phyloP scores from a whole-genome alignment of 2,797 vertebrate species.

The Pipistrellus kuhlii region DNA sequence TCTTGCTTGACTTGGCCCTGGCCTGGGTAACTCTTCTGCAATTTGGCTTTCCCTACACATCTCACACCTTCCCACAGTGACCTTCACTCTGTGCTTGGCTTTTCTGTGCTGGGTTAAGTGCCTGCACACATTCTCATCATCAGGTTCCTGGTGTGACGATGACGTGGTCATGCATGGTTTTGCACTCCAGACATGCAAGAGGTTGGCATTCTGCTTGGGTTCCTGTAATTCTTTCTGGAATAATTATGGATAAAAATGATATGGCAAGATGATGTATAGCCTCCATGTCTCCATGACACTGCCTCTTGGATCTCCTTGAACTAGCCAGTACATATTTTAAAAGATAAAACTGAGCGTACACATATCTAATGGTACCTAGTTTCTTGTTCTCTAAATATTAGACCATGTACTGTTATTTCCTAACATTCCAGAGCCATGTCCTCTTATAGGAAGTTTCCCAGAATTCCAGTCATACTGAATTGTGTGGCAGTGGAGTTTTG shows the following conservation, averaged over 20 bases:
- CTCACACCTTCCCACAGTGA: conserved; percentile 83
- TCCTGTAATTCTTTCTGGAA: neutral
- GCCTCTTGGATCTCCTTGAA: neutral
- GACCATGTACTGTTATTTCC: neutral
- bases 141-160: neutral
- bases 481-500: neutral
- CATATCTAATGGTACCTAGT: neutral
- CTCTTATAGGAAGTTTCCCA: neutral
- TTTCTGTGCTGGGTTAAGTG: conserved; percentile 73
- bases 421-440: neutral
- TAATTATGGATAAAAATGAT: neutral
- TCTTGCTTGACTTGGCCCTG: conserved; percentile 84
- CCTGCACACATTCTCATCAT: conserved; percentile 33
- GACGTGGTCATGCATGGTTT: neutral
- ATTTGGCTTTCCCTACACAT: conserved; percentile 81
- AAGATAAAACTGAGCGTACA: neutral
- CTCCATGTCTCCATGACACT: neutral
- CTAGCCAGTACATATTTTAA: neutral
- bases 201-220: neutral
- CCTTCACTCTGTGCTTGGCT: conserved; percentile 78
- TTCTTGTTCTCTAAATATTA: neutral
- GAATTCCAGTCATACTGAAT: neutral
- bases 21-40: conserved; percentile 57
- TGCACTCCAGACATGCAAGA: neutral
- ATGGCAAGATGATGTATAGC: neutral